Conservation (phyloP, 2,113 vertebrate genomes). For the Nycticebus coucang region DNA sequence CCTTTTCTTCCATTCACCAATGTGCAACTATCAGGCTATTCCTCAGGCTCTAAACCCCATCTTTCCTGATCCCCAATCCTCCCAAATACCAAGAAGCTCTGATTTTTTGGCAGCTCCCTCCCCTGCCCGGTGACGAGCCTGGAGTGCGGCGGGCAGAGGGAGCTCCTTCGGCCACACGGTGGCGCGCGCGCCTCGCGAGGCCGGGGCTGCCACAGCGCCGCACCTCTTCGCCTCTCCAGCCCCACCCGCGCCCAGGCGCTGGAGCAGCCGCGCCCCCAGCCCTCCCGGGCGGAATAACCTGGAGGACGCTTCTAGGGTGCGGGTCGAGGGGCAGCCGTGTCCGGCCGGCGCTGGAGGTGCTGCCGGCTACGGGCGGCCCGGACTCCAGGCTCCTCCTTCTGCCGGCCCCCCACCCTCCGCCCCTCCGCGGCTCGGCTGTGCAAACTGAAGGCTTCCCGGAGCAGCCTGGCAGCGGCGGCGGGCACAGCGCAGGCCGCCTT, state of each 20-base stretch:
- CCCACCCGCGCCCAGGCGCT: neutral
- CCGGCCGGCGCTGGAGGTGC: slow-evolving; percentile 55
- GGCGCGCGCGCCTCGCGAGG: slow-evolving; percentile 68
- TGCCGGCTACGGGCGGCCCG: slow-evolving; percentile 67
- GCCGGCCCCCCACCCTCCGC: neutral
- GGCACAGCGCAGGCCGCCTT: neutral
- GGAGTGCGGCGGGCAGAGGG: neutral
- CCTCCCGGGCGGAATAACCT: neutral
- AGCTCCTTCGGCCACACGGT: slow-evolving; percentile 53
- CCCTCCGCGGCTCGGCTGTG: neutral
- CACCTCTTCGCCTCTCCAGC: neutral
- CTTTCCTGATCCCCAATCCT: neutral
- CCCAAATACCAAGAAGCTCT: neutral
- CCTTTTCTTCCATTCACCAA: neutral
- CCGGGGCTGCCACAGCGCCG: neutral
- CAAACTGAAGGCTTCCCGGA: slow-evolving; percentile 6
- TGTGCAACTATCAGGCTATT: neutral
- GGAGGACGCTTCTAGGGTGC: neutral
- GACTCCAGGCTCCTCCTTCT: slow-evolving; percentile 49
- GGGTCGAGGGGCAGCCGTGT: neutral
- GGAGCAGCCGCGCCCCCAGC: slow-evolving; percentile 9
- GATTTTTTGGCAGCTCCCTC: neutral
- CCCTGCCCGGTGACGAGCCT: neutral
- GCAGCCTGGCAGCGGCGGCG: neutral
- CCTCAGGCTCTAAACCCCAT: neutral